Evolutionary conservation across 2,888 invertebrate species (phyloP).

Genomic region (Lydus trimaculatus): DNA sequence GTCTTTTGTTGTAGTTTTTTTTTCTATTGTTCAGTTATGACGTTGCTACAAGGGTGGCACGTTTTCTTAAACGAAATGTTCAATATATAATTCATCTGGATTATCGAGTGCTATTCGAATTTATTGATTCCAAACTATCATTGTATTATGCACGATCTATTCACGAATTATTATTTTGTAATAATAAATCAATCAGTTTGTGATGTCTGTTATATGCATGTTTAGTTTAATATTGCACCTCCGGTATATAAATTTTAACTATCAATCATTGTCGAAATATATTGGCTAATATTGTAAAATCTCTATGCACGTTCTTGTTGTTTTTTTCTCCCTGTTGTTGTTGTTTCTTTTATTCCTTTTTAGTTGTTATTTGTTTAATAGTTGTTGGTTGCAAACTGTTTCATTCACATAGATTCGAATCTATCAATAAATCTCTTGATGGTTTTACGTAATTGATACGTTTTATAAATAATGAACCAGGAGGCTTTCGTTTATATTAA

Average conservation of each 20-base stretch:
- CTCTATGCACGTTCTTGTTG: background rate
- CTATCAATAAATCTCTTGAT: constrained; percentile 20
- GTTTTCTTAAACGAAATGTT: background rate
- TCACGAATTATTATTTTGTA: background rate
- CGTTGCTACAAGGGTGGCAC: background rate
- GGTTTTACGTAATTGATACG: constrained; percentile 28
- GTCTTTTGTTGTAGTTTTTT: background rate
- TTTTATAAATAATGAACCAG: constrained; percentile 24
- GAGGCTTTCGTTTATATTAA: constrained; percentile 8
- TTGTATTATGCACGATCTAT: background rate
- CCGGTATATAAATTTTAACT: background rate
- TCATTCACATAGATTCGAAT: constrained; percentile 1
- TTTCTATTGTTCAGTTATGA: background rate
- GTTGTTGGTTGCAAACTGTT: background rate
- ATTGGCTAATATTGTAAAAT: background rate
- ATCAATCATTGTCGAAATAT: constrained; percentile 9
- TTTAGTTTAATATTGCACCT: background rate
- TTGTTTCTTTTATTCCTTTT: background rate
- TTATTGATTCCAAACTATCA: background rate
- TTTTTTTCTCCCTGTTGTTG: background rate
- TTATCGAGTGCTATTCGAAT: background rate
- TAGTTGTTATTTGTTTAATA: background rate
- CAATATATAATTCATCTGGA: background rate
- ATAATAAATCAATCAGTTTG: constrained; percentile 1
- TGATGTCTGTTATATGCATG: background rate